Base-by-base conservation (phyloP, 2,888 invertebrate genomes). In the Allolobophora icterica region DNA sequence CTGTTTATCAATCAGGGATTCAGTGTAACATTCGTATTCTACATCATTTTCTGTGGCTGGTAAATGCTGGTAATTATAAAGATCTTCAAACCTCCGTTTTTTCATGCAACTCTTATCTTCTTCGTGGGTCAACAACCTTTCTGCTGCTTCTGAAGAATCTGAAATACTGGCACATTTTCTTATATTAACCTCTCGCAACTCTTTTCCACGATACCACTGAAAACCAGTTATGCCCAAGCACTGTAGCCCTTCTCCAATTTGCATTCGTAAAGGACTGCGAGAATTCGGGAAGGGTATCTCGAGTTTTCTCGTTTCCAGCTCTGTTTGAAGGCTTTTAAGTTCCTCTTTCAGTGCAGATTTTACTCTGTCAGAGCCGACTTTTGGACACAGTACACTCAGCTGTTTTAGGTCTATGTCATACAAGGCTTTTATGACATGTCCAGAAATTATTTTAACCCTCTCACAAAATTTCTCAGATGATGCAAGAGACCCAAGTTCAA, bases 401-500 rank as follows among this genome's bases (percentile, higher is more conserved):
- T 35, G 35, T 87, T 87, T 87, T 0, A 34, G 4, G 24, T 87
- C 35, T 24, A 35, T 35, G 87, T 87, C 87, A 38, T 87, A 87
- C 19, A 35, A 3, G 38, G 35, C 35, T 87, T 87, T 38, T 87
- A 38, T 33, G 19, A 38, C 38, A 35, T 87, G 21, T 34, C 38
- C 87, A 38, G 35, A 87, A 15, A 38, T 87, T 38, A 33, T 35
- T 87, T 87, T 87, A 38, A 87, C 19, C 87, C 15, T 34, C 6
- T 87, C 19, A 34, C 87, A 24, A 87, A 87, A 34, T 34, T 87
- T 87, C 35, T 34, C 38, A 19, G 87, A 87, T 38, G 87, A 87
- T 24, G 87, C 87, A 34, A 87, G 87, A 34, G 87, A 87, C 0
- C 87, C 87, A 6, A 87, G 87, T 87, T 87, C 87, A 87, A 87